Conservation (phyloP, 2,797 vertebrate species). For the Microhierax caerulescens region DNA sequence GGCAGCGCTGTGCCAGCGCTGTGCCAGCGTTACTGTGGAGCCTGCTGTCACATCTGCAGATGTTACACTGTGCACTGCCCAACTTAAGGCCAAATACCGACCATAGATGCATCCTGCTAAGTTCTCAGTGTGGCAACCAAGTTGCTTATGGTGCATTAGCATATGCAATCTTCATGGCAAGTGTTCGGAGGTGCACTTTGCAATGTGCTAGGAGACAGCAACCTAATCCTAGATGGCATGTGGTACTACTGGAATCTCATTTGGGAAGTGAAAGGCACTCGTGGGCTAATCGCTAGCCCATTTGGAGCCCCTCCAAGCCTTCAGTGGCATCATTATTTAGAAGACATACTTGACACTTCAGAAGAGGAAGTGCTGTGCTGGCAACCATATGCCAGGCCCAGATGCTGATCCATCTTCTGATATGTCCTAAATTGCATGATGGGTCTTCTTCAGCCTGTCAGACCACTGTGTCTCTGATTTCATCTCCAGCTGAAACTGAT, state of each 20-base stretch:
- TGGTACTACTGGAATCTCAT: not conserved
- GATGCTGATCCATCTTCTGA: not conserved
- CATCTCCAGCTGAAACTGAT: not conserved
- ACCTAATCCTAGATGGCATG: not conserved
- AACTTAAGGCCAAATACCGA: not conserved
- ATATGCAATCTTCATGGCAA: not conserved
- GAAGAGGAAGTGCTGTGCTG: not conserved
- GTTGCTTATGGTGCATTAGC: not conserved
- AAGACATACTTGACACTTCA: not conserved
- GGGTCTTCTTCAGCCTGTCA: not conserved
- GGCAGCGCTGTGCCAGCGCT: not conserved
- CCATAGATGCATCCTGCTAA: not conserved
- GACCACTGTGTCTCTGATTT: not conserved
- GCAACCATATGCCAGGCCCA: not conserved
- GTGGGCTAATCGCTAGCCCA: accelerated
- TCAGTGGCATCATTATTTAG: not conserved
- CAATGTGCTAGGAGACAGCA: not conserved
- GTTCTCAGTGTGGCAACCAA: not conserved
- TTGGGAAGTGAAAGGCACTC: not conserved
- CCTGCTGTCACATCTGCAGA: not conserved
- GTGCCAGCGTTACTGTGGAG: not conserved
- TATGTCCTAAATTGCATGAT: accelerated
- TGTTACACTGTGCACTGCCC: accelerated
- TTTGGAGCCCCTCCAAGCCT: not conserved
- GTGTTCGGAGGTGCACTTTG: not conserved